These are phyloP conservation scores for Turritopsis rubra DNA, from an alignment of 30 jellyfish, hydroid and myxozoan genomes.

Conservation along the genomic window DNA sequence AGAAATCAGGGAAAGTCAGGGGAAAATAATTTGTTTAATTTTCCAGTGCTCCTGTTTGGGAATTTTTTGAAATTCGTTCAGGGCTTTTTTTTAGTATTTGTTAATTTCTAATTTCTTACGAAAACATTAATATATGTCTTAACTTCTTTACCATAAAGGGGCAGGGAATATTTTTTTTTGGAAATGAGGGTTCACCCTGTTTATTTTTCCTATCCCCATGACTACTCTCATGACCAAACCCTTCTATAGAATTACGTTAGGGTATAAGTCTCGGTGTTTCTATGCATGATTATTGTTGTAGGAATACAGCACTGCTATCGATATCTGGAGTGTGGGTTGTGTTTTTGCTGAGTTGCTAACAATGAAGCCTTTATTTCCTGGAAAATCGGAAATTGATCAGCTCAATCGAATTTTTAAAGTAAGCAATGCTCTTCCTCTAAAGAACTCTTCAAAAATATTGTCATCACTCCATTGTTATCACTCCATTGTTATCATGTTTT, in stretches of 20 bases:
- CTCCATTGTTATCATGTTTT: not conserved
- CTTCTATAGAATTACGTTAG: too few species aligned
- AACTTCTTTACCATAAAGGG: too few species aligned
- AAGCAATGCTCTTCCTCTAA: not conserved
- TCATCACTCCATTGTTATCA: not conserved
- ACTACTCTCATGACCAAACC: too few species aligned
- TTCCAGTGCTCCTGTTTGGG: not conserved
- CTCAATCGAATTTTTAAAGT: constrained; percentile 89
- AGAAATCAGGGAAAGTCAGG: not conserved
- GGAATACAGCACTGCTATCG: constrained; percentile 92
- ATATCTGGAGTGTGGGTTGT: constrained; percentile 98
- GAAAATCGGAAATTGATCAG: constrained; percentile 92
- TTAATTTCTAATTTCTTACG: too few species aligned
- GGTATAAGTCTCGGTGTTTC: too few species aligned
- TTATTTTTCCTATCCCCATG: not conserved
- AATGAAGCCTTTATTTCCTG: constrained; percentile 95
- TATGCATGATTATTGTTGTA: not conserved
- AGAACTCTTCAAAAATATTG: too few species aligned
- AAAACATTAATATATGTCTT: too few species aligned
- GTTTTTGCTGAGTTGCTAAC: constrained; percentile 92
- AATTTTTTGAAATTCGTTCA: too few species aligned
- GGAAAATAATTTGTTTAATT: too few species aligned
- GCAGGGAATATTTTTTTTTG: too few species aligned
- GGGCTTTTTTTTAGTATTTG: too few species aligned
- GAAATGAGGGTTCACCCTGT: not conserved